Percentiles rank a stretch among this genome's conserved stretches.
phyloP scores from a whole-genome alignment of 2,888 invertebrate genomes.

The Xestobium rufovillosum region DNA sequence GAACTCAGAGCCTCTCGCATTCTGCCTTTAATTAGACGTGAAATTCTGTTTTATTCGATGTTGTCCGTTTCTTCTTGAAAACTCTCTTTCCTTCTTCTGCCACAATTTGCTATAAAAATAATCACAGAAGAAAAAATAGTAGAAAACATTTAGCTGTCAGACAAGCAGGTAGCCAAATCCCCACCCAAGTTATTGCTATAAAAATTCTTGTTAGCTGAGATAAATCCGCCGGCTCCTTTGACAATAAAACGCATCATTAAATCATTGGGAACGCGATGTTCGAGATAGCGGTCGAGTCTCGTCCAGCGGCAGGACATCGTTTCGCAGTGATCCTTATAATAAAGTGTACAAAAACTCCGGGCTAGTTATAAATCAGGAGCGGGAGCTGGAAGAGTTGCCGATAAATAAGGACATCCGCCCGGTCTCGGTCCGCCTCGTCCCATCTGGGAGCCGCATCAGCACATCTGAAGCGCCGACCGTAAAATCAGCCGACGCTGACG shows the following conservation, averaged over 20 bases:
- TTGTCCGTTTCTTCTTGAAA: no score
- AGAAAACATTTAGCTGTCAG: no score
- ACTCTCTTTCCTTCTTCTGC: no score
- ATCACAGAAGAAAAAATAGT: no score
- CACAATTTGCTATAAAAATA: no score
- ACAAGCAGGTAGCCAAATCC: no score
- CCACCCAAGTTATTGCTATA: no score
- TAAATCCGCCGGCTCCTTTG: no score
- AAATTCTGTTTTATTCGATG: no score
- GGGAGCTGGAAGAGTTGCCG: slow-evolving; percentile 25
- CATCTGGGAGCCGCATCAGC: slow-evolving; percentile 34
- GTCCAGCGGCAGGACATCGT: slow-evolving; percentile 18
- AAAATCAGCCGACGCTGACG: slow-evolving; percentile 28
- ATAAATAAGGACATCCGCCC: slow-evolving; percentile 36
- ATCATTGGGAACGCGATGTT: slow-evolving; percentile 26
- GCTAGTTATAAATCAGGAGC: slow-evolving; percentile 32
- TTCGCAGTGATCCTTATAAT: slow-evolving; percentile 33
- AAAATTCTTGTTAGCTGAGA: no score
- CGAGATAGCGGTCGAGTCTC: slow-evolving; percentile 21
- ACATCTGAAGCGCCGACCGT: slow-evolving; percentile 33
- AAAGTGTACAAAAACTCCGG: slow-evolving; percentile 32
- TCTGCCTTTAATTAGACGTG: slow-evolving; percentile 33
- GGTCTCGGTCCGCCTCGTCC: slow-evolving; percentile 22
- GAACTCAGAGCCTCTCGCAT: slow-evolving; percentile 19
- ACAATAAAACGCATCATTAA: slow-evolving; percentile 27